A percentile compares a stretch with the other conserved stretches of the same genome.
Conservation (phyloP, 2,888 invertebrate genomes). For the Cepaea hortensis region DNA sequence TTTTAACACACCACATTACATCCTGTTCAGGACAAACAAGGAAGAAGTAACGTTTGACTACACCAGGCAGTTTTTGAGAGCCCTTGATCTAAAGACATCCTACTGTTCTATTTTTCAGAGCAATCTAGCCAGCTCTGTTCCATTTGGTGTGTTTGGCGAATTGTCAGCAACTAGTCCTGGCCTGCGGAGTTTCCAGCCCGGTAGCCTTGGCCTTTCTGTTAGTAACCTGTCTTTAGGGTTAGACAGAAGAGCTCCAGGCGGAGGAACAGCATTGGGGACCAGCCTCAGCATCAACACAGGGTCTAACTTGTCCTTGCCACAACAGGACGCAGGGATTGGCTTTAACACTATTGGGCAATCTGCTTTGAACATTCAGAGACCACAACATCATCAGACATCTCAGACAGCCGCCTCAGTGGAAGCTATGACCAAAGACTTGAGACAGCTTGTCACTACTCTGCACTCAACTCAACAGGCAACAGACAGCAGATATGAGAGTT, state of each 20-base stretch:
- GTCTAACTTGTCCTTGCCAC: conserved; percentile 34
- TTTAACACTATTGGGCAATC: conserved; percentile 38
- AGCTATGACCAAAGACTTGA: conserved; percentile 40
- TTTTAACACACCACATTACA: too few species aligned
- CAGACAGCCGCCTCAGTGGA: conserved; percentile 33
- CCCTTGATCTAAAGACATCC: too few species aligned
- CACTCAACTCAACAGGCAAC: conserved; percentile 37
- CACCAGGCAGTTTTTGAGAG: too few species aligned
- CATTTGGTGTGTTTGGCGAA: conserved; percentile 30
- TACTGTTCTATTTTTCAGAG: conserved; percentile 26
- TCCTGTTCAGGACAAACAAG: too few species aligned
- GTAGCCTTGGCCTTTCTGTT: conserved; percentile 24
- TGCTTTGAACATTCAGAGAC: background rate
- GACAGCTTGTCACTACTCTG: conserved; percentile 49
- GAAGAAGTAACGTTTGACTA: too few species aligned
- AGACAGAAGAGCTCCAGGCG: conserved; percentile 27
- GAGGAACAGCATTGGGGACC: conserved; percentile 9
- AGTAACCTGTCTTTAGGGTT: conserved; percentile 23
- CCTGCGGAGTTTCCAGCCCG: conserved; percentile 22
- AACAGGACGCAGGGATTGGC: conserved; percentile 13
- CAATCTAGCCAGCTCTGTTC: conserved; percentile 31
- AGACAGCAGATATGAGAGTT: conserved; percentile 20
- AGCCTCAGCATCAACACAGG: conserved; percentile 45
- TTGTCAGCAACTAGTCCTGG: conserved; percentile 18
- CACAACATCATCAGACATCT: background rate